These are phyloP conservation scores for Prionailurus viverrinus DNA, from an alignment of 2,113 vertebrate genomes.

Conservation along the genomic window DNA sequence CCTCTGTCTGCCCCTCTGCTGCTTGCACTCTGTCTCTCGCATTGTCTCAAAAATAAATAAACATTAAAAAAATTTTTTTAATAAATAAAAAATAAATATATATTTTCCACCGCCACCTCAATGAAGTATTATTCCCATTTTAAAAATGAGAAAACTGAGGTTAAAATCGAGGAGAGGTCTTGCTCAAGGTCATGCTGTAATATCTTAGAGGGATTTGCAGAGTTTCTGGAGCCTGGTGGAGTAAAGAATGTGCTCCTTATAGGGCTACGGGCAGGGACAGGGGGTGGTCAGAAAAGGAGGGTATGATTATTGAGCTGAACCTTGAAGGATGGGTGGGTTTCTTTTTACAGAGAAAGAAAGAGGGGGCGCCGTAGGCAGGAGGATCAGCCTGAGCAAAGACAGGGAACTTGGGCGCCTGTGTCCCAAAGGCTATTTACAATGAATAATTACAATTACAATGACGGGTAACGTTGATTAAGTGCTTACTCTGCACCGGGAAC, in stretches of 20 bases:
- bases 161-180: neutral
- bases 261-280: neutral
- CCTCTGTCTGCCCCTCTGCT: too few species aligned
- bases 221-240: neutral
- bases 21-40: too few species aligned
- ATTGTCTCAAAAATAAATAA: too few species aligned
- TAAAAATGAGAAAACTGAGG: neutral
- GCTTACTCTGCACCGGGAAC: neutral
- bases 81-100: neutral
- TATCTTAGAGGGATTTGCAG: neutral
- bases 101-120: neutral
- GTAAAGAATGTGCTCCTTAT: neutral
- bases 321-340: neutral
- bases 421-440: neutral
- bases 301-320: neutral
- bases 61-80: too few species aligned
- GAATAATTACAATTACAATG: neutral
- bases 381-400: neutral
- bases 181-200: neutral
- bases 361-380: neutral
- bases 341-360: neutral
- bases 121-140: neutral
- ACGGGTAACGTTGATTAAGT: slow-evolving; percentile 31
- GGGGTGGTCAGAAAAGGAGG: neutral
- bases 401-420: neutral